Evolutionary conservation across 2,888 invertebrate species (phyloP).

Genomic region (Pinctada fucata): DNA sequence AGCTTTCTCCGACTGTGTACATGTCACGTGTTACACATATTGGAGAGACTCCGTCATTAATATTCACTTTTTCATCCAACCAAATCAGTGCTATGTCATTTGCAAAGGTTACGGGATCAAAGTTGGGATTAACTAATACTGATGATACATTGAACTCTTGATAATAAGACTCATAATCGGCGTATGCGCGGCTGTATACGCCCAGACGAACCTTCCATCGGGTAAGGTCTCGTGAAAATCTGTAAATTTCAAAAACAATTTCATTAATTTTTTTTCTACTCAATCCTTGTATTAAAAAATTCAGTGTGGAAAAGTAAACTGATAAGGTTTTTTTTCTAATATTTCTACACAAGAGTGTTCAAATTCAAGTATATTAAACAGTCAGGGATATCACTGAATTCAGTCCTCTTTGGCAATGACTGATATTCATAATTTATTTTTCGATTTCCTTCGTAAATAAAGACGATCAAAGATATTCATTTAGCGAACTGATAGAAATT

Average conservation of each 20-base stretch:
- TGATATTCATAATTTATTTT: too few species aligned
- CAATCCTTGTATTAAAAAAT: too few species aligned
- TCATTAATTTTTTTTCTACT: too few species aligned
- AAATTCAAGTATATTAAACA: too few species aligned
- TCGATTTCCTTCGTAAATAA: too few species aligned
- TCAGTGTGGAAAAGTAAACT: too few species aligned
- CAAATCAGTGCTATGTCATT: not conserved
- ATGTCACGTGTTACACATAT: not conserved
- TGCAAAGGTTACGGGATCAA: not conserved
- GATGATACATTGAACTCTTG: not conserved
- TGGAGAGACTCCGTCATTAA: not conserved
- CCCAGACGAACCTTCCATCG: not conserved
- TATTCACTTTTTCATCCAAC: not conserved
- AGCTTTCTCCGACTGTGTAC: not conserved
- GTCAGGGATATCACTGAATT: too few species aligned
- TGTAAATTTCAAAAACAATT: not conserved
- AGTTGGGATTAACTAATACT: not conserved
- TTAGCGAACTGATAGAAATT: too few species aligned
- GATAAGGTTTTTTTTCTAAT: too few species aligned
- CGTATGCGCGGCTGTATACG: not conserved
- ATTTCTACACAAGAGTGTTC: too few species aligned
- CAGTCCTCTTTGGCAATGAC: too few species aligned
- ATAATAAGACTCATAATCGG: not conserved
- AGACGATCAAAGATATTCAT: too few species aligned
- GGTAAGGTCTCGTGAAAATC: not conserved